Evolutionary conservation across 2,113 vertebrate species (phyloP).

Genomic region (Percopsis transmontana): DNA sequence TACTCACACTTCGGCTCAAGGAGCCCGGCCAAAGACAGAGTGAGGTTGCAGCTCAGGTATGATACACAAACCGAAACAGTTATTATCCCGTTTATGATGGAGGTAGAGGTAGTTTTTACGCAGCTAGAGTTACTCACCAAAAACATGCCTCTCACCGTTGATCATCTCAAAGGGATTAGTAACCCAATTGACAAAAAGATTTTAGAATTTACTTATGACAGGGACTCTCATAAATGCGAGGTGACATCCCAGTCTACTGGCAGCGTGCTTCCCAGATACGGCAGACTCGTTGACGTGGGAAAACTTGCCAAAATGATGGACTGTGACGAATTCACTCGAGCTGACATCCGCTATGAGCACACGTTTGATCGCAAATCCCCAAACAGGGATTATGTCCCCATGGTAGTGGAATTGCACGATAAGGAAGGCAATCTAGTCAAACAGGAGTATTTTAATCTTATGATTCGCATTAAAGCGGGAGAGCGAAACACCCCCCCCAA

Average conservation of each 20-base stretch:
- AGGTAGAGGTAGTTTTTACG: constrained; percentile 92
- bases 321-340: constrained; percentile 84
- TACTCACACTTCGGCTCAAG: constrained; percentile 92
- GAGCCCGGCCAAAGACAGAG: constrained; percentile 85
- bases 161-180: constrained; percentile 83
- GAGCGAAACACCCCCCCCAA: constrained; percentile 86
- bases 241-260: constrained; percentile 77
- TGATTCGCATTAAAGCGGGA: constrained; percentile 87
- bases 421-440: constrained; percentile 78
- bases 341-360: constrained; percentile 87
- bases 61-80: constrained; percentile 85
- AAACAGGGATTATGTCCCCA: constrained; percentile 90
- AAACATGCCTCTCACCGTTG: constrained; percentile 89
- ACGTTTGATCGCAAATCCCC: constrained; percentile 83
- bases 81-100: constrained; percentile 90
- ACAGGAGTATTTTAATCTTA: constrained; percentile 90
- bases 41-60: constrained; percentile 92
- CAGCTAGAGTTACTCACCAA: constrained; percentile 91
- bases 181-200: constrained; percentile 83
- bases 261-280: constrained; percentile 85
- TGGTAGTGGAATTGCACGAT: constrained; percentile 88
- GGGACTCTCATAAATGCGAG: constrained; percentile 81
- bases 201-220: constrained; percentile 88
- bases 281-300: constrained; percentile 78
- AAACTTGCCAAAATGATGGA: constrained; percentile 81